Evolutionary conservation across 92 coral and sea anemone species (phyloP).

Genomic region (Heliopora coerulea): DNA sequence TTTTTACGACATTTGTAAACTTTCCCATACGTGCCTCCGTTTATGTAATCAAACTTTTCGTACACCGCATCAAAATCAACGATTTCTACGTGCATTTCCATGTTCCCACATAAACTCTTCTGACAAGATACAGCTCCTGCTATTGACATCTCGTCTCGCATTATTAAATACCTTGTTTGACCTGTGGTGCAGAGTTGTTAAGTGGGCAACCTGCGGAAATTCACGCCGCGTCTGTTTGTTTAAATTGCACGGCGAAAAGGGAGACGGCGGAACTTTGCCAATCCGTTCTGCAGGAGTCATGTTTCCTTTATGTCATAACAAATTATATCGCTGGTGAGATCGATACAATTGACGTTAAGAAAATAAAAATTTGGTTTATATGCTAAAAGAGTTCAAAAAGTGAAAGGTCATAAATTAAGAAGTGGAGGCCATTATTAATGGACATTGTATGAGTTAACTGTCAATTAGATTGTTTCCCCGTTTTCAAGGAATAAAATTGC

Average conservation of each 20-base stretch:
- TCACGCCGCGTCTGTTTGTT: slow-evolving; percentile 28
- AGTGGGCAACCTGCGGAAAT: slow-evolving; percentile 7
- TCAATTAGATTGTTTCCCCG: no score
- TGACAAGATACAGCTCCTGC: slow-evolving; percentile 1
- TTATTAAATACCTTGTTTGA: no score
- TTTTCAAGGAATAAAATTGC: no score
- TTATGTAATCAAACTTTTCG: not conserved
- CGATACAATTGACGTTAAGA: no score
- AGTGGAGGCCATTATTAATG: no score
- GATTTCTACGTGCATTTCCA: not conserved
- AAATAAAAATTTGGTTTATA: no score
- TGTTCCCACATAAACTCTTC: not conserved
- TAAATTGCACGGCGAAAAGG: not conserved
- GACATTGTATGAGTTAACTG: no score
- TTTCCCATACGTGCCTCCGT: slow-evolving; percentile 33
- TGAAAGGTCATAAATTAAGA: no score
- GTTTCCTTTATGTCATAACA: not conserved
- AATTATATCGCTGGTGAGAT: not conserved
- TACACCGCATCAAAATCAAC: slow-evolving; percentile 25
- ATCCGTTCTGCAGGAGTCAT: no score
- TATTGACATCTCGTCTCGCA: slow-evolving; percentile 9
- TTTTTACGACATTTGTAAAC: slow-evolving; percentile 33
- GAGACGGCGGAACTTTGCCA: not conserved
- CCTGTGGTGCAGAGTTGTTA: not conserved
- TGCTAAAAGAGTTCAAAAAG: no score